Evolutionary conservation across 2,888 invertebrate species (phyloP), one percentile per base, ranked within the genome.

Genomic region (Acleris literana): DNA sequence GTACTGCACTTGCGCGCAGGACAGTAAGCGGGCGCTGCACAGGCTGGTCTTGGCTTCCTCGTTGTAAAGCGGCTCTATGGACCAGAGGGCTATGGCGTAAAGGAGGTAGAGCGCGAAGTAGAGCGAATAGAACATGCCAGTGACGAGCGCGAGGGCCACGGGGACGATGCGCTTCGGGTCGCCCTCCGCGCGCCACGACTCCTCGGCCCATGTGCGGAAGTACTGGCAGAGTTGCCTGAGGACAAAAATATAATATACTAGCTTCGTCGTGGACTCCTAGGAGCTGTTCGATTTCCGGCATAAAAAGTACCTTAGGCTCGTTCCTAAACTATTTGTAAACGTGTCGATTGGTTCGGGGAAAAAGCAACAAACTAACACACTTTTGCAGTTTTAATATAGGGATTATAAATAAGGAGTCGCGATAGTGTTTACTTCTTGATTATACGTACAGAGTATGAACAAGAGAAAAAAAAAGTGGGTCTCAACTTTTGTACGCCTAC

Each of bases 191-290:
- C 70, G 73, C 89, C 90, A 90, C 7, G 78, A 61, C 17, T 78
- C 77, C 68, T 86, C 87, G 0, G 90, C 82, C 87, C 88, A 87
- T 1, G 72, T 0, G 63, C 86, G 85, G 77, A 86, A 83, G 75
- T 86, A 88, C 0, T 80, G 76, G 76, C 85, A 85, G 59, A 80
- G 70, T 49, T 81, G 81, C 63, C 90, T 90, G 80, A 0, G 71
- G 71, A 20, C 1, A 9, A 52, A 22, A 9, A 22, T 9, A 16
- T 18, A 39, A 54, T 2, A 18, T 43, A n/a, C 29, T 33, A 33
- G 33, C 33, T 33, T 33, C 9, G 33, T 33, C 33, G 9, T 33
- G 6, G 7, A 7, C 9, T 9, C 9, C 33, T 33, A 33, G 29
- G 29, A 6, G 33, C 33, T 33, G 9, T 33, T 9, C 33, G 9